Evolutionary conservation across 64 coral and sea anemone genomes (phyloP), one percentile per base, ranked within the genome.

Genomic region (Pocillopora damicornis): DNA sequence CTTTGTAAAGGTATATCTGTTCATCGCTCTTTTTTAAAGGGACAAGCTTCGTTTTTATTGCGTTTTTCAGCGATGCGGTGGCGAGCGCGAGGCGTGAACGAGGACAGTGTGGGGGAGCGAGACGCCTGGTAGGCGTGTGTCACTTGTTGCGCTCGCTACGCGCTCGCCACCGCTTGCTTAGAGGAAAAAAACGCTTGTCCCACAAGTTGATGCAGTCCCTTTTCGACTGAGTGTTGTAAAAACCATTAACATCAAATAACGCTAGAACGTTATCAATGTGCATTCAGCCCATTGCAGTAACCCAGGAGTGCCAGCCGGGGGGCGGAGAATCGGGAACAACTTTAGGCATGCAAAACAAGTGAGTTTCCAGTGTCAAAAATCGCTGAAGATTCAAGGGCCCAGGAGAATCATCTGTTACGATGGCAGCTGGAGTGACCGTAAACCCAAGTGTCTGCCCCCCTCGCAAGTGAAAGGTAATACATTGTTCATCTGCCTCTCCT

Each of bases 291-390:
- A 37, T 36, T 91, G 89, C 72, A 58, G 60, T 36, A 63, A 91
- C 79, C 89, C 89, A 15, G 89, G 89, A 30, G 62, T 66, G 56
- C 89, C 89, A 71, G 72, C 16, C 17, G 11, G 76, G n/a, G 89
- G 89, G 3, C n/a, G 37, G 0, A 37, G 82, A 35, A 86, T 86
- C 3, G 89, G 82, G 22, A 77, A 86, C 7, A 59, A 77, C 35
- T 91, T 91, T 37, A 88, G 73, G 30, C 72, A 88, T 76, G 73
- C 73, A n/a, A 77, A 51, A 75, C 13, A 18, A 62, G 58, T 88
- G 58, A 77, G 58, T 25, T 88, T 88, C 73, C 15, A 9, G 30
- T 88, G 86, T 25, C 8, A 14, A 22, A 36, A 65, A 62, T 57
- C 57, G 56, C 61, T 22, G 37, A 76, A 75, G 75, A 76, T 88